phyloP scores from a whole-genome alignment of 2,797 vertebrate genomes.

The Macropus fuliginosus region DNA sequence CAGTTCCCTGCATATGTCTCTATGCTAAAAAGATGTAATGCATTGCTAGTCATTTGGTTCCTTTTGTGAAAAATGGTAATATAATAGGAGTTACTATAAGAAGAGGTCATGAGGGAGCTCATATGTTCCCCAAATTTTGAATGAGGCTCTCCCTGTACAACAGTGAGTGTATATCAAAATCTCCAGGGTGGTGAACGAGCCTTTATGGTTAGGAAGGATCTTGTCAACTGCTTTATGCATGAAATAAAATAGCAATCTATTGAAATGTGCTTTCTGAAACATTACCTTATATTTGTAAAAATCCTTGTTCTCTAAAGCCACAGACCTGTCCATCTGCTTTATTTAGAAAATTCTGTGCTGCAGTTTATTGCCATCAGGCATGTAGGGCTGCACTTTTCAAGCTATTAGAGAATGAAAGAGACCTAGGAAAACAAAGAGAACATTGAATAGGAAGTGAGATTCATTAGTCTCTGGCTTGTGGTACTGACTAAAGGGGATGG shows the following conservation, averaged over 20 bases:
- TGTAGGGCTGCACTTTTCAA: background rate
- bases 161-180: rapidly evolving
- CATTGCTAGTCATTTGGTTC: conserved; percentile 15
- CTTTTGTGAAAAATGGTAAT: background rate
- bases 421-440: conserved; percentile 1
- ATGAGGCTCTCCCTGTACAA: background rate
- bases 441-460: background rate
- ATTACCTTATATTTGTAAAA: conserved; percentile 14
- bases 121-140: background rate
- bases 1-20: background rate
- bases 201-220: background rate
- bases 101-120: rapidly evolving
- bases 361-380: background rate
- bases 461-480: background rate
- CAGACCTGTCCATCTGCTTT: background rate
- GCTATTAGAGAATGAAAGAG: background rate
- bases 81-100: background rate
- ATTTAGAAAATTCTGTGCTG: conserved; percentile 1
- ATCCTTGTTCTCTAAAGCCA: background rate
- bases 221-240: background rate
- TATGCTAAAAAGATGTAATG: background rate
- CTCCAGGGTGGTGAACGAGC: background rate
- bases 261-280: background rate
- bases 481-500: background rate
- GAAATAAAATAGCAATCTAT: background rate